Evolutionary conservation across 2,888 invertebrate genomes (phyloP).

Genomic region (Cremastobaeus sp.): DNA sequence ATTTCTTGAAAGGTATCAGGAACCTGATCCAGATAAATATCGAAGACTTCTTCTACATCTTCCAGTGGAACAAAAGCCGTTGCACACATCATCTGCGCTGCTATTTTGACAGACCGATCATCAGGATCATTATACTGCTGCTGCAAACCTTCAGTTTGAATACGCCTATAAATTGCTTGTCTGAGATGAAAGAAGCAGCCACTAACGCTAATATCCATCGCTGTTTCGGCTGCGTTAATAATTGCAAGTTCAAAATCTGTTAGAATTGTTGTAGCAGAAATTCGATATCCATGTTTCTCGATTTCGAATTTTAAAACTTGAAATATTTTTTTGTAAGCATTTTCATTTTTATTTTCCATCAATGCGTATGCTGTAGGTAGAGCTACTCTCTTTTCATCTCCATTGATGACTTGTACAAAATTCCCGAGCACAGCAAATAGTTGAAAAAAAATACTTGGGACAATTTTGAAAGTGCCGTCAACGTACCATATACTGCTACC

Average conservation of each 20-base stretch:
- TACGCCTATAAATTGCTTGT: too few relatives aligned
- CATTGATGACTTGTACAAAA: conserved; percentile 12
- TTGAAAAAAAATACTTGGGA: conserved; percentile 15
- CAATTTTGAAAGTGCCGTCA: too few relatives aligned
- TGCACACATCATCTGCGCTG: too few relatives aligned
- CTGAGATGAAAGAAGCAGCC: conserved; percentile 19
- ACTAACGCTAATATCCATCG: conserved; percentile 4
- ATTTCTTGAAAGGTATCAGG: conserved; percentile 24
- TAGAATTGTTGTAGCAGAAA: conserved; percentile 20
- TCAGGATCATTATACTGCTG: too few relatives aligned
- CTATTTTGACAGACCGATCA: too few relatives aligned
- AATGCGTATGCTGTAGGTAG: too few relatives aligned
- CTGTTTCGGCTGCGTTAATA: conserved; percentile 23
- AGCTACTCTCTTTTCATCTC: conserved; percentile 17
- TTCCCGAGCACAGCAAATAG: conserved; percentile 9
- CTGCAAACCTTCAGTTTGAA: too few relatives aligned
- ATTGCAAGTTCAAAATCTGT: conserved; percentile 22
- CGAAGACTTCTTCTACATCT: conserved; percentile 23
- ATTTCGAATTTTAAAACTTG: conserved; percentile 8
- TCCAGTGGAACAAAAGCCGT: too few relatives aligned
- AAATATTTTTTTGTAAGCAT: conserved; percentile 17
- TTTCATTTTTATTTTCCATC: conserved; percentile 16
- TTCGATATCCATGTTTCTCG: neutral
- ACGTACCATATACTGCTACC: neutral
- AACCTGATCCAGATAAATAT: conserved; percentile 15